These are phyloP conservation scores for Holacanthella duospinosa DNA, from an alignment of 2,888 invertebrate genomes.

Conservation along the genomic window DNA sequence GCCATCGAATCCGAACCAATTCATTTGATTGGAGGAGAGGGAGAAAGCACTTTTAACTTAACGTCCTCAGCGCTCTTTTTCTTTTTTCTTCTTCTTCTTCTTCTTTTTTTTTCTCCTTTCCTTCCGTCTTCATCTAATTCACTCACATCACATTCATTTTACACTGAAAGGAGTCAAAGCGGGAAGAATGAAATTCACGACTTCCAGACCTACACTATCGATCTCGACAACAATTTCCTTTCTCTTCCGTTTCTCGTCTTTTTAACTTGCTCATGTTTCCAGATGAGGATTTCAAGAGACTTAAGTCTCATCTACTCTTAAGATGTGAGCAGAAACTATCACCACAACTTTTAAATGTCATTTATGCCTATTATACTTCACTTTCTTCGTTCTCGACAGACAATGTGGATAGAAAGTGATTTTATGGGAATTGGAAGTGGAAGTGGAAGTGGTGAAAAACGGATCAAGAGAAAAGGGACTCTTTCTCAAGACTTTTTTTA, in stretches of 20 bases:
- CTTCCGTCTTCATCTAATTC: not conserved
- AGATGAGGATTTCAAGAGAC: not conserved
- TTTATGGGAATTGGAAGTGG: no score
- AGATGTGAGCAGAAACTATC: no score
- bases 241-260: not conserved
- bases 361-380: not conserved
- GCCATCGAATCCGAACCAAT: not conserved
- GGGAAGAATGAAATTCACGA: not conserved
- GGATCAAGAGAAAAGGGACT: no score
- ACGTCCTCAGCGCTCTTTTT: not conserved
- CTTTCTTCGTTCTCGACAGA: no score
- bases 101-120: not conserved
- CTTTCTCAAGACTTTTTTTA: no score
- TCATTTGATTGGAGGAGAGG: not conserved
- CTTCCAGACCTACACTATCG: not conserved
- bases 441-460: no score
- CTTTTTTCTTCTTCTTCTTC: not conserved
- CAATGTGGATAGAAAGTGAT: no score
- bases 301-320: not conserved
- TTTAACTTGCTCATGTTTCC: not conserved
- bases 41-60: not conserved
- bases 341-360: not conserved
- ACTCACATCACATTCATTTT: not conserved
- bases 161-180: not conserved
- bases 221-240: not conserved